Conservation (phyloP, 2,797 vertebrate species). For the Acipenser ruthenus region DNA sequence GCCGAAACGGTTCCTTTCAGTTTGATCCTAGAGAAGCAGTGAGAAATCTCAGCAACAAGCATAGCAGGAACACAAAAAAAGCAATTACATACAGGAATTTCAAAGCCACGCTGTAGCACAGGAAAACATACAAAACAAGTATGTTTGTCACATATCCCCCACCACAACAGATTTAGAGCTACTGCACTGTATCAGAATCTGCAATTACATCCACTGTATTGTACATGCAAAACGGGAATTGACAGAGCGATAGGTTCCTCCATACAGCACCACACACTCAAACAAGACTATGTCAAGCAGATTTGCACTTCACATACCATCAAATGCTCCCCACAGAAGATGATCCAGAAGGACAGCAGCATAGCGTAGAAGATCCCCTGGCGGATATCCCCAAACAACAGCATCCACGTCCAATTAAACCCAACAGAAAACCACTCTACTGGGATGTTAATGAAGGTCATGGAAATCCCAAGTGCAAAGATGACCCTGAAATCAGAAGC, state of each 20-base stretch:
- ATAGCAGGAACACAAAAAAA: neutral
- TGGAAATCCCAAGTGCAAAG: constrained; percentile 91
- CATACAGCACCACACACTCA: too few species aligned
- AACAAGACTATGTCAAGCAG: too few species aligned
- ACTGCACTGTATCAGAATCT: too few species aligned
- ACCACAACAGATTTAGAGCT: too few species aligned
- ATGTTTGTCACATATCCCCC: too few species aligned
- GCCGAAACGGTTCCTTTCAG: constrained; percentile 81
- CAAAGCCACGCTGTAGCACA: neutral
- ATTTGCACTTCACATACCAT: constrained; percentile 65
- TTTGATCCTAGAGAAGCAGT: constrained; percentile 72
- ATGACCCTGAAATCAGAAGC: constrained; percentile 66
- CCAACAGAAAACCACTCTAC: constrained; percentile 97
- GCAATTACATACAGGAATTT: neutral
- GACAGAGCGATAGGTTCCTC: too few species aligned
- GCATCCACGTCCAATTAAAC: constrained; percentile 98
- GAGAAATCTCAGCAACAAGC: neutral
- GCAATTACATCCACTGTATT: too few species aligned
- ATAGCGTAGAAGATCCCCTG: constrained; percentile 96
- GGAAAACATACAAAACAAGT: too few species aligned
- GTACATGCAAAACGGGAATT: too few species aligned
- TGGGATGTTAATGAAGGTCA: constrained; percentile 96
- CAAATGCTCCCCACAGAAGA: constrained; percentile 97
- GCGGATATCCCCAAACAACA: constrained; percentile 90
- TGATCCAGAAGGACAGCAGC: constrained; percentile 97